Evolutionary conservation across 2,888 invertebrate genomes (phyloP), one percentile per base, ranked within the genome.

Genomic region (Petrolisthes cinctipes): DNA sequence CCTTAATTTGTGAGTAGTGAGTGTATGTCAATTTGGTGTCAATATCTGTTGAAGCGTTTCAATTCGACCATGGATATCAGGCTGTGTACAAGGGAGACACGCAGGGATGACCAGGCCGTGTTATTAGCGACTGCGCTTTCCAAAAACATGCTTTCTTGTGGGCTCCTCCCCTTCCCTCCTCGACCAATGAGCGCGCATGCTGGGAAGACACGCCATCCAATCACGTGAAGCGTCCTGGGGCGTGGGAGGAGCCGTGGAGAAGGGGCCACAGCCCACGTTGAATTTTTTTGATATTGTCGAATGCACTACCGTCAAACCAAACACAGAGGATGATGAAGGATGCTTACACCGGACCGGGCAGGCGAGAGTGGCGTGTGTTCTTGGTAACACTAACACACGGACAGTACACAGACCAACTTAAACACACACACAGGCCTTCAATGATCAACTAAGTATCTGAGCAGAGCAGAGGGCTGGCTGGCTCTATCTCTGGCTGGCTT

Each of bases 21-120:
- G 86, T 86, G 86, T 86, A 86, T 86, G 86, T 86, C 86, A 86
- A 86, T 86, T 86, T 86, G 86, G 86, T 86, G 86, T 86, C 86
- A 86, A 86, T 86, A 86, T 86, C 86, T 86, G 86, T 79, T 86
- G 86, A 83, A 86, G 86, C 86, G 86, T 86, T 86, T 83, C 82
- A 83, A 83, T 86, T 82, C 86, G 83, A 82, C 68, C 86, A 82
- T 86, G 86, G 86, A 83, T 86, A 83, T 78, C 86, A 83, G 86
- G 83, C 51, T 83, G 86, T 86, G 83, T 83, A 79, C 82, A 83
- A 71, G 86, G 56, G 85, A 61, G 73, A 61, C 82, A 82, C 61
- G 78, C 71, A 54, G 78, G 71, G 86, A 61, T 78, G 83, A 83
- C 71, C 78, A 83, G 23, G 56, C 54, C 51, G 79, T 20, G 82